Conservation (phyloP, 1,140 invertebrate species). For the Drosophila kepulauana region DNA sequence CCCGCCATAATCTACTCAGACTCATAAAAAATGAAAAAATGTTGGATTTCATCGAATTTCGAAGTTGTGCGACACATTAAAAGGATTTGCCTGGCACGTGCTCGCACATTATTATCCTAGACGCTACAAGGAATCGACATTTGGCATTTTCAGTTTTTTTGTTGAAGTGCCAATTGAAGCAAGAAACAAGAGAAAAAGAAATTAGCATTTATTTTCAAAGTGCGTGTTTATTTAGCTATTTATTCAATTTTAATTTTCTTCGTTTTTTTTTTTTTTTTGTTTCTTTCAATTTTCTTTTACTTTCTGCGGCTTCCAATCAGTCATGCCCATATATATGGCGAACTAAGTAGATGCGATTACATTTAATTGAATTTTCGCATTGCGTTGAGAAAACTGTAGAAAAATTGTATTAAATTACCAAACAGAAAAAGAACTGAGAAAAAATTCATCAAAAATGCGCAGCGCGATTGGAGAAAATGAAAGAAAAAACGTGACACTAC, state of each 20-base stretch:
- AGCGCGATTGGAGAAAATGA: conserved; percentile 53
- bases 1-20: conserved; percentile 22
- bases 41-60: conserved; percentile 41
- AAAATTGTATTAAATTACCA: conserved; percentile 75
- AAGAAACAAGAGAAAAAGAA: conserved; percentile 65
- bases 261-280: conserved; percentile 18
- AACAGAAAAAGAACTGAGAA: conserved; percentile 41
- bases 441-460: conserved; percentile 70
- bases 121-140: conserved; percentile 20
- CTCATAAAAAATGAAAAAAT: conserved; percentile 4
- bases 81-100: conserved; percentile 77
- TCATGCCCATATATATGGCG: conserved; percentile 48
- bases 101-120: conserved; percentile 26
- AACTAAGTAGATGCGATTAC: conserved; percentile 77
- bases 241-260: conserved; percentile 74
- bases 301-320: conserved; percentile 55
- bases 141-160: conserved; percentile 18
- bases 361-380: conserved; percentile 78
- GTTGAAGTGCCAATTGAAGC: conserved; percentile 57
- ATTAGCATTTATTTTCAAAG: conserved; percentile 76
- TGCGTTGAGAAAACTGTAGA: conserved; percentile 43
- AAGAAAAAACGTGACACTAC: conserved; percentile 71
- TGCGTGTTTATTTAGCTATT: conserved; percentile 79
- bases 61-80: conserved; percentile 75
- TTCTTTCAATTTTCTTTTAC: not conserved